Percentiles rank a stretch among this genome's conserved stretches.
Conservation (phyloP, 1,140 invertebrate species). For the Drosophila paulistorum region DNA sequence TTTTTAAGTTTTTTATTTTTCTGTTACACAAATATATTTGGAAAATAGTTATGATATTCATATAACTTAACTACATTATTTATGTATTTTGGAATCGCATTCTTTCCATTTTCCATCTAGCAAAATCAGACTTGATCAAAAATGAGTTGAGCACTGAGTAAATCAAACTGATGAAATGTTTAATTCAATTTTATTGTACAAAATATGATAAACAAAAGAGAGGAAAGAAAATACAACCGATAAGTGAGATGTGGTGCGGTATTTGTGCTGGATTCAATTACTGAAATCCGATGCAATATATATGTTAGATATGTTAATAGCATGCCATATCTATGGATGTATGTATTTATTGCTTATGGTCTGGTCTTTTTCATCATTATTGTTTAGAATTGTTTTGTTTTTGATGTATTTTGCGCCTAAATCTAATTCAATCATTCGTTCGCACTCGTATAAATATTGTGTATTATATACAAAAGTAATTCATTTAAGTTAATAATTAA, state of each 20-base stretch:
- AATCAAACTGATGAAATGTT: background rate
- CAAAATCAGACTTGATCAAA: conserved; percentile 18
- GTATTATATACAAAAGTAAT: conserved; percentile 45
- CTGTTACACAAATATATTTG: conserved; percentile 22
- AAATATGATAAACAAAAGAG: background rate
- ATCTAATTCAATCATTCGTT: background rate
- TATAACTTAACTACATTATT: conserved; percentile 10
- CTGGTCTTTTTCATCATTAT: background rate
- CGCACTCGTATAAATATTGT: conserved; percentile 7
- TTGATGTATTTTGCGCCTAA: background rate
- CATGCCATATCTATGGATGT: background rate
- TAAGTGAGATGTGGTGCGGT: background rate
- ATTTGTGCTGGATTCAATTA: background rate
- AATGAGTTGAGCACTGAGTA: conserved; percentile 7
- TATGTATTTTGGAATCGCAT: background rate
- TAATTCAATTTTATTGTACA: conserved; percentile 12
- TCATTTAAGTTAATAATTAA: conserved; percentile 17
- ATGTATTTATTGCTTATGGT: conserved; percentile 8
- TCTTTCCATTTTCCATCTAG: background rate
- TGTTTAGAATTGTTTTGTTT: background rate
- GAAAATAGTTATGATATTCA: conserved; percentile 7
- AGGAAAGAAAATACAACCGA: conserved; percentile 2
- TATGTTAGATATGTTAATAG: background rate
- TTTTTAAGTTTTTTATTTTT: background rate
- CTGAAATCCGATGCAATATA: background rate